Evolutionary conservation across 2,797 vertebrate genomes (phyloP), one percentile per base, ranked within the genome.

Genomic region (Pseudomugil gertrudae): DNA sequence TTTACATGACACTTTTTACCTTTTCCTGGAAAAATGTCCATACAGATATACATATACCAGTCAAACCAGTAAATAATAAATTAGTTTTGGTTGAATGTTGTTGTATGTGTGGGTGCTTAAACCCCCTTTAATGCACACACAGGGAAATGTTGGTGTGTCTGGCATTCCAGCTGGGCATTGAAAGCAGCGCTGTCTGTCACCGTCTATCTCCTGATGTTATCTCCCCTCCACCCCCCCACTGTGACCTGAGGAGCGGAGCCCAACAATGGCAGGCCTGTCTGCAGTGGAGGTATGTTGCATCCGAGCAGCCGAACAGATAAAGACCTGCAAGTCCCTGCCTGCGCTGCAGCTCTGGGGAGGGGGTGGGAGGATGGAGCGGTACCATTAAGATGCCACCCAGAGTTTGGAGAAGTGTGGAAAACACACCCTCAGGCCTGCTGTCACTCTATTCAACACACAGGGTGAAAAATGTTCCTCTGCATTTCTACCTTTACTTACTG

Each of bases 361-460:
- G 38, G 38, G 38, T 13, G 38, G 38, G 15, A 60, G 72, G 47
- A 54, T 36, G 27, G 19, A 50, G 66, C 7, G 48, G 51, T 61
- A 63, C 86, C 79, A 81, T 86, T 86, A 87, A 27, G 27, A 83
- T 90, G 78, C 93, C 92, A 93, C 92, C 93, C 92, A 93, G 81
- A 79, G 54, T 48, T 83, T 78, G 69, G 64, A 79, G 64, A 70
- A 40, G 68, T 74, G 75, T 51, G 47, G 52, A 79, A 74, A 80
- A 78, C 84, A 73, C 36, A 0, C 79, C 84, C 83, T 77, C 57
- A 1, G 76, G 81, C 63, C 63, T 8, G 26, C 81, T 81, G 84
- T 90, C 88, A 83, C 63, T 82, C 80, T 48, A 52, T 71, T 88
- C 78, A 85, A 59, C 84, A 83, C 57, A 65, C 24, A 0, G 17